Evolutionary conservation across 2,113 vertebrate genomes (phyloP), one percentile per base, ranked within the genome.

Genomic region (Triplophysa rosa): DNA sequence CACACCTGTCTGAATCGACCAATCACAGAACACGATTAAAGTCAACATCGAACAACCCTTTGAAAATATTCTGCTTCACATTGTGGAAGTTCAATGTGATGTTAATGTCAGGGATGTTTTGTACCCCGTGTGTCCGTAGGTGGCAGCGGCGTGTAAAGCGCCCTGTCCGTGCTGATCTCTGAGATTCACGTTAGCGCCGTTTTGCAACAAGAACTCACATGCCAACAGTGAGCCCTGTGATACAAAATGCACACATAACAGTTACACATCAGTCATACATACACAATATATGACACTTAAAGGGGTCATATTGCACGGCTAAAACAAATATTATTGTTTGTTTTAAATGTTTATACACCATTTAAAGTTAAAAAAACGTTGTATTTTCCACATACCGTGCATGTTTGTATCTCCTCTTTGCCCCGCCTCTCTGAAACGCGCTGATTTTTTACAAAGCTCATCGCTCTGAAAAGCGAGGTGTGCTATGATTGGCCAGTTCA

Each of bases 161-260:
- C 91, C 93, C 1, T 79, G 91, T 16, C 92, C 93, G 26, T 90
- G 81, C 71, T 83, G 89, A 86, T 94, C 93, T 67, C 93, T 56
- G 84, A 90, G 85, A 84, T 92, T 94, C 21, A 93, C 81, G 12
- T 91, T 92, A 0, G 93, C 91, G 0, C 92, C 90, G 24, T 94
- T 94, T 84, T 87, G 91, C 75, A 94, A 83, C 82, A 94, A 86
- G 79, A 92, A 93, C 87, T 94, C 91, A 0, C 92, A 94, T 2
- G 92, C 92, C 63, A 82, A 42, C 74, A 94, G 88, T 0, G 92
- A 93, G 42, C 89, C 93, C 92, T 93, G 78, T 59, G 8, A 73
- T 7, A 83, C 37, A 61, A 0, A 45, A 11, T 1, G 9, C 67
- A 42, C 42, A 12, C 67, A 42, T 56, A 63, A 54, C 52, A 33